These are phyloP conservation scores for Microtus richardsoni DNA, from an alignment of 2,113 vertebrate species.

Conservation along the genomic window DNA sequence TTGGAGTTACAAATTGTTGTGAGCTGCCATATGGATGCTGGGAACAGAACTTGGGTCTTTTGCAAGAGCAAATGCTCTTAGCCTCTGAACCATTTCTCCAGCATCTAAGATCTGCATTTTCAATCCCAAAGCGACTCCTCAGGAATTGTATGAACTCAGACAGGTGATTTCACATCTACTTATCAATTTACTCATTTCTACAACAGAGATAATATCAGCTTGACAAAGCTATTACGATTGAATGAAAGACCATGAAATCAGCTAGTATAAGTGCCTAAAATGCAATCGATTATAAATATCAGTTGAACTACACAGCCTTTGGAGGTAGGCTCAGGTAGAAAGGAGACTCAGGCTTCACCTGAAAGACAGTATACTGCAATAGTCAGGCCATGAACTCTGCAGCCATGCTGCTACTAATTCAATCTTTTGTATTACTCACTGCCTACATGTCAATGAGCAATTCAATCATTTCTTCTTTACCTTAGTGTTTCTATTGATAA, in stretches of 20 bases:
- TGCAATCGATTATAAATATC: neutral
- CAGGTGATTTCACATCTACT: constrained; percentile 17
- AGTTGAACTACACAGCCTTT: neutral
- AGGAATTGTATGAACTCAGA: neutral
- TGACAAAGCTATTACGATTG: neutral
- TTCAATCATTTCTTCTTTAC: neutral
- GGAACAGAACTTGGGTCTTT: neutral
- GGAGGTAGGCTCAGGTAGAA: neutral
- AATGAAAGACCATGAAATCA: constrained; percentile 9
- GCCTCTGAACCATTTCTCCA: neutral
- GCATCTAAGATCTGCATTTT: neutral
- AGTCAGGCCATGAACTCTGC: neutral
- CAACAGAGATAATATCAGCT: neutral
- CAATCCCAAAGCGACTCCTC: neutral
- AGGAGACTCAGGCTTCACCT: neutral
- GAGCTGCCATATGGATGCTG: neutral
- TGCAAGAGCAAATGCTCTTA: neutral
- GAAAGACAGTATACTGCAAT: neutral
- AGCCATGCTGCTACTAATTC: neutral
- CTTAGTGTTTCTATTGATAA: neutral
- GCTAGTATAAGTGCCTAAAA: neutral
- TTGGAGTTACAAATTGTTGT: neutral
- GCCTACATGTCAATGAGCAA: neutral
- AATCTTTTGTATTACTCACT: neutral
- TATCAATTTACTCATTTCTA: constrained; percentile 32